phyloP scores from a whole-genome alignment of 2,888 invertebrate species.

The Microctonus aethiopoides region DNA sequence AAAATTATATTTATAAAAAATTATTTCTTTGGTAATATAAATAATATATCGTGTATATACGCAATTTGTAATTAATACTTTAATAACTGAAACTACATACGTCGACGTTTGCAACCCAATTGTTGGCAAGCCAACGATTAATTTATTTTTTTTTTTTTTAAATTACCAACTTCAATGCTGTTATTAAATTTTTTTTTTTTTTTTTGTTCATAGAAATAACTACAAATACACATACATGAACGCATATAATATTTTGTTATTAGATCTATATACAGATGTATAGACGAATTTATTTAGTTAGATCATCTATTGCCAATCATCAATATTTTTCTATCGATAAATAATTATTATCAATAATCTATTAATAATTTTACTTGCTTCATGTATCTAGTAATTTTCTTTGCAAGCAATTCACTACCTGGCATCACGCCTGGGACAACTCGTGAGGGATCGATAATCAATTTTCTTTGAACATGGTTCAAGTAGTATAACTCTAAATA shows the following conservation, averaged over 20 bases:
- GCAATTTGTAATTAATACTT: constrained; percentile 5
- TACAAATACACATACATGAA: no score
- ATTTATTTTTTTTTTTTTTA: constrained; percentile 35
- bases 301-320: neutral
- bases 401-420: neutral
- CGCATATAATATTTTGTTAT: no score
- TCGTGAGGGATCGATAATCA: constrained; percentile 23
- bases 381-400: constrained; percentile 12
- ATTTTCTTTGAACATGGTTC: constrained; percentile 5
- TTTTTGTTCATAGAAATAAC: neutral
- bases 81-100: constrained; percentile 11
- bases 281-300: no score
- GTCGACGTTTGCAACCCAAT: constrained; percentile 19
- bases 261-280: neutral
- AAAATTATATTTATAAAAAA: neutral
- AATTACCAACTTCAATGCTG: constrained; percentile 39
- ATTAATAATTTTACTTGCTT: constrained; percentile 1
- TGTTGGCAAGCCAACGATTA: constrained; percentile 36
- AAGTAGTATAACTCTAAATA: constrained; percentile 19
- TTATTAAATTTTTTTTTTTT: neutral
- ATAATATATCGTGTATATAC: neutral
- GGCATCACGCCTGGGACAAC: neutral
- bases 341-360: constrained; percentile 7
- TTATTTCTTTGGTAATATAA: neutral
- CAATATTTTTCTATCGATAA: constrained; percentile 1